phyloP scores from a whole-genome alignment of 2,797 vertebrate genomes.

The Morus bassanus region DNA sequence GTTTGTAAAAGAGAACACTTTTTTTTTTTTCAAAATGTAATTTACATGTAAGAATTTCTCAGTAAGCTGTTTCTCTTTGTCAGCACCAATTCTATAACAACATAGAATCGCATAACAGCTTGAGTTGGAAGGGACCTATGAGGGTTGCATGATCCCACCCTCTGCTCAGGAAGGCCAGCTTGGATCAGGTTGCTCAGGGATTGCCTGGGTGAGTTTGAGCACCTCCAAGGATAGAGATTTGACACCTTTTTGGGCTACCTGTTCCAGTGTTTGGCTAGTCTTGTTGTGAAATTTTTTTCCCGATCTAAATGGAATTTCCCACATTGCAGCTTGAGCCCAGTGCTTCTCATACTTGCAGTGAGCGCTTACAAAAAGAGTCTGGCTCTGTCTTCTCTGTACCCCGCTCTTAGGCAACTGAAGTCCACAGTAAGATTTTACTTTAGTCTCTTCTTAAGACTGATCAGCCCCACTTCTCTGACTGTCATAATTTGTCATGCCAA shows the following conservation, averaged over 20 bases:
- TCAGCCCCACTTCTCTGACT: not conserved
- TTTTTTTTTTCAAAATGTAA: too few species aligned
- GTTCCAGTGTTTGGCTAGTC: not conserved
- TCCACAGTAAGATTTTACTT: not conserved
- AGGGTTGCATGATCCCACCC: not conserved
- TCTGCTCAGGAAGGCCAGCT: not conserved
- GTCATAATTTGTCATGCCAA: not conserved
- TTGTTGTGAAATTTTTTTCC: not conserved
- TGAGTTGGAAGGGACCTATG: not conserved
- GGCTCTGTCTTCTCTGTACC: not conserved
- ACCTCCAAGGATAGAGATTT: not conserved
- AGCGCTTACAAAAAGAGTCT: not conserved
- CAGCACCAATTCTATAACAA: not conserved
- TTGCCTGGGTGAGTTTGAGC: not conserved
- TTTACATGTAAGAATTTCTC: not conserved
- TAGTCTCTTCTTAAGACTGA: not conserved
- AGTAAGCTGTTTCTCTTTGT: not conserved
- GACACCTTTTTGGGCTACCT: not conserved
- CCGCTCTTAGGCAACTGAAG: not conserved
- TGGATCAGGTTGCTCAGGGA: not conserved
- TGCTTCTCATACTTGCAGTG: not conserved
- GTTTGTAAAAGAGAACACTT: not conserved
- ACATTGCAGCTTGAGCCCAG: not conserved
- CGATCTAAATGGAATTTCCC: not conserved
- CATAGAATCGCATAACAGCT: not conserved